Percentiles rank a stretch among this genome's conserved stretches.
phyloP scores from a whole-genome alignment of 2,888 invertebrate genomes.

The Lymantria dispar region DNA sequence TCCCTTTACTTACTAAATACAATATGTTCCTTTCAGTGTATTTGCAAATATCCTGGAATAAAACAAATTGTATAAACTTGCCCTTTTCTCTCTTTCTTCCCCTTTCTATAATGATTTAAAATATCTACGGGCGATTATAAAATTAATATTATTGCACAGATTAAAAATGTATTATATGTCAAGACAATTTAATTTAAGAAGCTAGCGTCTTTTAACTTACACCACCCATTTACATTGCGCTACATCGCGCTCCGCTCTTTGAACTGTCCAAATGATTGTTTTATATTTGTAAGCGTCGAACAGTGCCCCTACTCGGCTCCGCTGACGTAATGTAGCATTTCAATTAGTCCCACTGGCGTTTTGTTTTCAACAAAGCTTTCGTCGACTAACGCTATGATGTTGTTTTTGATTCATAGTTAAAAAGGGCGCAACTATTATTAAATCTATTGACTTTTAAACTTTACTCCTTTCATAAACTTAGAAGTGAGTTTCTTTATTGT shows the following conservation, averaged over 20 bases:
- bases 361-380: slow-evolving; percentile 66
- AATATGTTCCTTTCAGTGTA: too few relatives aligned
- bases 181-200: neutral
- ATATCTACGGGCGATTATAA: too few relatives aligned
- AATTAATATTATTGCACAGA: too few relatives aligned
- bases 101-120: too few relatives aligned
- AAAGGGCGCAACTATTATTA: slow-evolving; percentile 34
- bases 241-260: slow-evolving; percentile 68
- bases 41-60: too few relatives aligned
- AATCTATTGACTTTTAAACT: slow-evolving; percentile 18
- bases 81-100: too few relatives aligned
- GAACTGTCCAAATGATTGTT: slow-evolving; percentile 80
- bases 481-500: neutral
- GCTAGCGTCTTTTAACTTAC: slow-evolving; percentile 19
- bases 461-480: slow-evolving; percentile 34
- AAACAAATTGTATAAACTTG: too few relatives aligned
- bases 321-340: slow-evolving; percentile 74
- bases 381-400: slow-evolving; percentile 46
- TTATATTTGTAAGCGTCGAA: slow-evolving; percentile 76
- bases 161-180: too few relatives aligned
- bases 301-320: slow-evolving; percentile 64
- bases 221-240: slow-evolving; percentile 53
- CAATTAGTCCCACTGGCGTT: slow-evolving; percentile 69
- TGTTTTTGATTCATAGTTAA: slow-evolving; percentile 47
- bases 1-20: too few relatives aligned